Conservation (phyloP, 2,888 invertebrate genomes). For the Orthosia gothica region DNA sequence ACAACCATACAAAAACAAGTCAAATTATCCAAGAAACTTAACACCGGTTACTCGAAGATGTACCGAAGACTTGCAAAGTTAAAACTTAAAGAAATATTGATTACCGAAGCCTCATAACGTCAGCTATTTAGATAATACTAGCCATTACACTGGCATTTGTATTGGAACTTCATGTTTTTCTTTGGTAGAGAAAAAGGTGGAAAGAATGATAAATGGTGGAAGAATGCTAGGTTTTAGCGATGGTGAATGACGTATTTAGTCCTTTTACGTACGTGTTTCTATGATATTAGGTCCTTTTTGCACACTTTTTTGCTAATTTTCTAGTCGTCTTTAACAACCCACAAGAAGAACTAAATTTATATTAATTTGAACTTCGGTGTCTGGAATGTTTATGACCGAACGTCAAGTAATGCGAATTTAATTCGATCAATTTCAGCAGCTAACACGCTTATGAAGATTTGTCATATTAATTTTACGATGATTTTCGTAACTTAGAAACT, state of each 20-base stretch:
- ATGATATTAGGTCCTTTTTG: neutral
- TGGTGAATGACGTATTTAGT: neutral
- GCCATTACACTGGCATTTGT: slow-evolving; percentile 31
- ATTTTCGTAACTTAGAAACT: too few relatives aligned
- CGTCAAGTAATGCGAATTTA: too few relatives aligned
- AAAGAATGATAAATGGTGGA: slow-evolving; percentile 21
- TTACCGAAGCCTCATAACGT: slow-evolving; percentile 44
- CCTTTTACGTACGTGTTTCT: neutral
- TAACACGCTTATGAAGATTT: too few relatives aligned
- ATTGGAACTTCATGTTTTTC: slow-evolving; percentile 3
- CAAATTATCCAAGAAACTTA: slow-evolving; percentile 24
- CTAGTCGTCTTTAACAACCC: neutral
- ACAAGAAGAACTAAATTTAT: too few relatives aligned
- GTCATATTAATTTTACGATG: too few relatives aligned
- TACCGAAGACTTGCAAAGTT: slow-evolving; percentile 49
- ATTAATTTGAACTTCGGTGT: too few relatives aligned
- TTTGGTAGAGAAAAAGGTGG: neutral
- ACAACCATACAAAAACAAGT: slow-evolving; percentile 19
- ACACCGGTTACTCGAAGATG: slow-evolving; percentile 35
- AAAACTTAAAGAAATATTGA: slow-evolving; percentile 53
- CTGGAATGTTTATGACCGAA: too few relatives aligned
- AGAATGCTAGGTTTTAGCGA: neutral
- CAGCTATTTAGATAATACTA: slow-evolving; percentile 31
- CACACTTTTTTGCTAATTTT: neutral
- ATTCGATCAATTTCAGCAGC: too few relatives aligned